Conservation (phyloP, 2,888 invertebrate genomes). For the Drosophila antonietae region DNA sequence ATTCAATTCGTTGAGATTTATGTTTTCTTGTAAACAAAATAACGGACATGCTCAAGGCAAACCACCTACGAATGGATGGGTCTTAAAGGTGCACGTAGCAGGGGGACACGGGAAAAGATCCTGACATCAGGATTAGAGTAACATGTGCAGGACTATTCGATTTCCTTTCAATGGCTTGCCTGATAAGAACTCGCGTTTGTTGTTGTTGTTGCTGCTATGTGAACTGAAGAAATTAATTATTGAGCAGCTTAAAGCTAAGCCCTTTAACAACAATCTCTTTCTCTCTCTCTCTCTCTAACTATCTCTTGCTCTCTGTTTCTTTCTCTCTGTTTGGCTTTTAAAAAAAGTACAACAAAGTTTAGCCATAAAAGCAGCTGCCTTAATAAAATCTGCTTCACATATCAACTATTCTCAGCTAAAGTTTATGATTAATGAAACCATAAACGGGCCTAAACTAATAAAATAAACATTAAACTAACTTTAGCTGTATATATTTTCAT, state of each 20-base stretch:
- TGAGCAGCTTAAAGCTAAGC: slow-evolving; percentile 40
- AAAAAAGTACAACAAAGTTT: not conserved
- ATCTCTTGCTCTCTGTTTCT: not conserved
- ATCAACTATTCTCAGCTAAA: not conserved
- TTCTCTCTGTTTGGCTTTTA: not conserved
- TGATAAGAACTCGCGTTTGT: slow-evolving; percentile 7
- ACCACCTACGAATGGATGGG: slow-evolving; percentile 23
- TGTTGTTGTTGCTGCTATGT: slow-evolving; percentile 7
- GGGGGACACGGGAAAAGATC: slow-evolving; percentile 45
- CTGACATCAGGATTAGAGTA: slow-evolving; percentile 68
- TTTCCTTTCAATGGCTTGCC: slow-evolving; percentile 37
- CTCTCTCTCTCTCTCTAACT: not conserved
- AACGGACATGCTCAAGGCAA: slow-evolving; percentile 71
- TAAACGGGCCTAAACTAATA: slow-evolving; percentile 10
- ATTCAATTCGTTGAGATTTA: slow-evolving; percentile 65
- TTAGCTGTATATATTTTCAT: not conserved
- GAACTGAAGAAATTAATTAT: slow-evolving; percentile 65
- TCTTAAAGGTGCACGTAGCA: slow-evolving; percentile 42
- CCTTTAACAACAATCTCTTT: not conserved
- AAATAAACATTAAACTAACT: slow-evolving; percentile 15
- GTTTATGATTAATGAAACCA: not conserved
- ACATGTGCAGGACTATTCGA: slow-evolving; percentile 60
- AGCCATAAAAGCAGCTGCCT: not conserved
- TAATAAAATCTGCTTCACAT: not conserved
- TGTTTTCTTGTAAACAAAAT: slow-evolving; percentile 79